Percentiles rank a stretch among this genome's conserved stretches.
phyloP scores from a whole-genome alignment of 2,797 vertebrate species.

The Cichlasoma orientale region DNA sequence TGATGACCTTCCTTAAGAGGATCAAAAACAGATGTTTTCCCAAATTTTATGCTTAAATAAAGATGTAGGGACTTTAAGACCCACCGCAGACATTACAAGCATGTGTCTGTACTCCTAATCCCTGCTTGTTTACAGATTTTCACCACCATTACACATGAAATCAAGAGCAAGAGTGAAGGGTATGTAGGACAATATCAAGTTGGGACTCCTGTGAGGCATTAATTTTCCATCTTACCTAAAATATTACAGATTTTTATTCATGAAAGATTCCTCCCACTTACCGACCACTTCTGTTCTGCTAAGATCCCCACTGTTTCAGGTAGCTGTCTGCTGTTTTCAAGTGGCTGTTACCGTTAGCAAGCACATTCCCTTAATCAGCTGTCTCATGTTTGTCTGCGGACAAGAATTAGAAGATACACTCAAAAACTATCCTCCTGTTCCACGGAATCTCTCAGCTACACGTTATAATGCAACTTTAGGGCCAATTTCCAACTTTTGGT shows the following conservation, averaged over 20 bases:
- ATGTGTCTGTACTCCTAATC: constrained; percentile 42
- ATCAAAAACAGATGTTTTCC: constrained; percentile 24
- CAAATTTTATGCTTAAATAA: constrained; percentile 40
- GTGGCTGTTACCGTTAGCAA: constrained; percentile 34
- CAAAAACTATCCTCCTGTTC: neutral
- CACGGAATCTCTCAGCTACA: constrained; percentile 40
- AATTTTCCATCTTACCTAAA: constrained; percentile 10
- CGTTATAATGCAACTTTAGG: constrained; percentile 35
- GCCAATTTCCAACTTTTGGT: constrained; percentile 10
- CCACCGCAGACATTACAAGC: constrained; percentile 24
- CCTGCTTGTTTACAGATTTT: constrained; percentile 17
- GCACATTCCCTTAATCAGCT: constrained; percentile 41
- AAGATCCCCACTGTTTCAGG: neutral
- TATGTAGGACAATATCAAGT: constrained; percentile 2
- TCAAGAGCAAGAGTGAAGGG: neutral
- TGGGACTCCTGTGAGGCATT: neutral
- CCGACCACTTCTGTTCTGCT: neutral
- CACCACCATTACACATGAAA: neutral
- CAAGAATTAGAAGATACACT: constrained; percentile 46
- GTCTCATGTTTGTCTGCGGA: constrained; percentile 44
- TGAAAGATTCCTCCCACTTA: constrained; percentile 1
- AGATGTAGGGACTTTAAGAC: constrained; percentile 32
- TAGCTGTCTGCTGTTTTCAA: constrained; percentile 15
- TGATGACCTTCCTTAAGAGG: constrained; percentile 34
- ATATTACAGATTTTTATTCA: constrained; percentile 5